A percentile compares a stretch with the other conserved stretches of the same genome.
These are phyloP conservation scores for Callyntrura guangdongensis DNA, from an alignment of 2,888 invertebrate genomes.

Conservation along the genomic window DNA sequence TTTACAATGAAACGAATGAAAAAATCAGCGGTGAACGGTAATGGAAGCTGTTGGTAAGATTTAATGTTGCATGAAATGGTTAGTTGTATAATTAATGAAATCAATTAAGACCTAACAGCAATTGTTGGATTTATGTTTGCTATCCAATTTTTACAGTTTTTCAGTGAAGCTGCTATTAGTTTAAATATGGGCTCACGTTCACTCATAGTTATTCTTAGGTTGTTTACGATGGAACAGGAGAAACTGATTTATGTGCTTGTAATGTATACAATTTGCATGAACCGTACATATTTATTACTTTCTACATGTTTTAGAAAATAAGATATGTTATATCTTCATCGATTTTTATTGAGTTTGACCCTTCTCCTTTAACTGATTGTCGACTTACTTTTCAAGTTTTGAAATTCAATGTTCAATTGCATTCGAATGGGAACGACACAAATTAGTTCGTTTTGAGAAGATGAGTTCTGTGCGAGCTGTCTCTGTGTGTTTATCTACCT, in stretches of 20 bases:
- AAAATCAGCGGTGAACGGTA: not conserved
- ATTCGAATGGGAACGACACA: not conserved
- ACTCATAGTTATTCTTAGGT: not conserved
- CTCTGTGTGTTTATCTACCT: not conserved
- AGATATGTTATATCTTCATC: no score
- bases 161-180: not conserved
- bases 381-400: no score
- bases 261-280: not conserved
- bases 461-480: not conserved
- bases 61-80: constrained; percentile 57
- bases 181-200: not conserved
- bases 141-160: not conserved
- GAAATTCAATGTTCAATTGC: not conserved
- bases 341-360: no score
- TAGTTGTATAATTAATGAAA: constrained; percentile 26
- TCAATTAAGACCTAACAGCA: constrained; percentile 25
- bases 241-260: not conserved
- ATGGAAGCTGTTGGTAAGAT: not conserved
- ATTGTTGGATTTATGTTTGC: not conserved
- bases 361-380: no score
- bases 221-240: not conserved
- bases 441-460: not conserved
- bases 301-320: no score
- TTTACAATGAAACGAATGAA: constrained; percentile 31
- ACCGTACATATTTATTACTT: no score